Conservation (phyloP, 2,888 invertebrate genomes). For the Gandaritis pyraliata region DNA sequence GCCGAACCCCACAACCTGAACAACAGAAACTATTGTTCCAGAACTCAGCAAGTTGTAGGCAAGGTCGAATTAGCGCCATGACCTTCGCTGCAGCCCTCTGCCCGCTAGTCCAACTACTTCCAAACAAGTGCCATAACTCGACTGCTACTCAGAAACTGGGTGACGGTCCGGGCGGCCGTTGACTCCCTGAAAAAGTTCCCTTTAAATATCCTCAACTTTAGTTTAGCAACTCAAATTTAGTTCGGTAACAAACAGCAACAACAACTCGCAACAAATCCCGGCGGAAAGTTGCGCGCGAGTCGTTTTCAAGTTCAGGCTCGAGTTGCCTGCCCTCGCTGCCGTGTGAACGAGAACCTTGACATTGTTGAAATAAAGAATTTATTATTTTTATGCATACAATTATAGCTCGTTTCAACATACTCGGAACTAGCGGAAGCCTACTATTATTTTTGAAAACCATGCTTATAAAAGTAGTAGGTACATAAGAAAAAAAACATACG, state of each 20-base stretch:
- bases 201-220: slow-evolving; percentile 84
- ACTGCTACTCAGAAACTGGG: slow-evolving; percentile 82
- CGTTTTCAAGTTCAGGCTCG: slow-evolving; percentile 77
- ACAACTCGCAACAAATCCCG: slow-evolving; percentile 81
- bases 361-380: slow-evolving; percentile 5
- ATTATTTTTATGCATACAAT: not conserved
- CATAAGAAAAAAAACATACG: not conserved
- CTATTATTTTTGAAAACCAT: not conserved
- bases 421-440: not conserved
- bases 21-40: slow-evolving; percentile 57
- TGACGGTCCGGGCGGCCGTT: slow-evolving; percentile 82
- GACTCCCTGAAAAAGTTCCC: slow-evolving; percentile 84
- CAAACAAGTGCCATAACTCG: slow-evolving; percentile 84
- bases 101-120: slow-evolving; percentile 78
- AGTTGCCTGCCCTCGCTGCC: slow-evolving; percentile 38
- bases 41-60: slow-evolving; percentile 72
- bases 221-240: slow-evolving; percentile 84
- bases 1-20: slow-evolving; percentile 47
- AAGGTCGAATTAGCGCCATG: slow-evolving; percentile 82
- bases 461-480: not conserved
- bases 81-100: slow-evolving; percentile 80
- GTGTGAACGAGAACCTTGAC: slow-evolving; percentile 20
- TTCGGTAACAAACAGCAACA: slow-evolving; percentile 82
- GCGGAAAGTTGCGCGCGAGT: slow-evolving; percentile 81
- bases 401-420: not conserved